Base-by-base conservation (phyloP, 2,888 invertebrate species). In the Sarcophaga carnaria region DNA sequence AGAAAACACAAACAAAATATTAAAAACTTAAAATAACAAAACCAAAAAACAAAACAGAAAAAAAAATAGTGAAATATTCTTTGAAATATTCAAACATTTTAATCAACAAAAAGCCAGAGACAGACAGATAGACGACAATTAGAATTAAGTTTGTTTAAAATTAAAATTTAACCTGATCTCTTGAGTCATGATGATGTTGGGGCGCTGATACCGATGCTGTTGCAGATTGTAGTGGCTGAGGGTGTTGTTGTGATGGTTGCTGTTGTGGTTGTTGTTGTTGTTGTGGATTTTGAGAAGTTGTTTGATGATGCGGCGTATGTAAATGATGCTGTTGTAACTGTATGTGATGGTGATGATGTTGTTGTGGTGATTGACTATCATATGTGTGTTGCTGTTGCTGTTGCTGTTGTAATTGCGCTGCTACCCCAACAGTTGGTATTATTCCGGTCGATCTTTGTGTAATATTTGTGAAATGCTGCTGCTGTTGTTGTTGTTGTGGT, bases 141-240 rank as follows among this genome's bases (percentile, higher is more conserved):
- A 8, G 37, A 37, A 37, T 37, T 37, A 37, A 37, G 37, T 37
- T 37, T 37, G 37, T 37, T 37, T 37, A 70, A 75, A 80, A 71
- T 80, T 83, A 87, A 79, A 84, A 81, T 81, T 84, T 84, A 84
- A 87, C 84, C 84, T 87, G 87, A 87, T 84, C 81, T 87, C 76
- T 84, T 79, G 87, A 70, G 79, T 87, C 84, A 81, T 84, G 87
- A 66, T 86, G 76, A 14, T 82, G 85, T 66, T 14, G 79, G 27
- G 14, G 70, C 63, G 22, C 69, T 49, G 47, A 12, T 27, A 27
- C 1, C 22, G 59, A 8, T 59, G 77, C 10, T 54, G 76, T 2
- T 27, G 66, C 25, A 14, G 54, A 54, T 60, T 76, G 82, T 49
- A 62, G 25, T 6, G 78, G 60, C 22, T 54, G 85, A n/a, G 70